phyloP scores from a whole-genome alignment of 2,888 invertebrate species.

The Rhagonycha fulva region DNA sequence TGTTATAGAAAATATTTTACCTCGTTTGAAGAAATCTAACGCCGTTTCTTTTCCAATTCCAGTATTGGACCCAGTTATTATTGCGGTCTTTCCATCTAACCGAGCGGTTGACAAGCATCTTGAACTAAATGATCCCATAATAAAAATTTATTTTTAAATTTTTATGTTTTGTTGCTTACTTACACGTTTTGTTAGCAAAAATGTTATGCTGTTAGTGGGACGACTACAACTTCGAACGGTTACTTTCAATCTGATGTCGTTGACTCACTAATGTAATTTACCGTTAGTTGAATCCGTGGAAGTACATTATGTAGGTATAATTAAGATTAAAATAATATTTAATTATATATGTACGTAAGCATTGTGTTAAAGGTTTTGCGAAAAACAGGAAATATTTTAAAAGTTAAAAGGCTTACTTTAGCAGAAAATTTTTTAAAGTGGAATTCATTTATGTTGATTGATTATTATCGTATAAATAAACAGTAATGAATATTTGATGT shows the following conservation, averaged over 20 bases:
- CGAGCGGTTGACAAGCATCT: constrained; percentile 47
- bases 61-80: constrained; percentile 51
- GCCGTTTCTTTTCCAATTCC: constrained; percentile 52
- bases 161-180: background rate
- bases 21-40: constrained; percentile 54
- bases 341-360: no score
- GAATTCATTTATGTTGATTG: no score
- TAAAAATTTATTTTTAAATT: background rate
- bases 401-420: no score
- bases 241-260: background rate
- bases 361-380: no score
- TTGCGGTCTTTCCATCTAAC: constrained; percentile 55
- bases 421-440: no score
- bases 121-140: constrained; percentile 35
- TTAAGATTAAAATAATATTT: background rate
- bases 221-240: background rate
- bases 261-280: background rate
- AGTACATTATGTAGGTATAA: background rate
- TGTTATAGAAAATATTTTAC: constrained; percentile 38
- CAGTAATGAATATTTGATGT: no score
- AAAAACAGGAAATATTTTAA: no score
- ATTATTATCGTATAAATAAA: no score
- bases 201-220: background rate
- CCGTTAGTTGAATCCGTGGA: background rate
- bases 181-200: background rate